Conservation (phyloP, 2,888 invertebrate species). For the Cheilosia pagana region DNA sequence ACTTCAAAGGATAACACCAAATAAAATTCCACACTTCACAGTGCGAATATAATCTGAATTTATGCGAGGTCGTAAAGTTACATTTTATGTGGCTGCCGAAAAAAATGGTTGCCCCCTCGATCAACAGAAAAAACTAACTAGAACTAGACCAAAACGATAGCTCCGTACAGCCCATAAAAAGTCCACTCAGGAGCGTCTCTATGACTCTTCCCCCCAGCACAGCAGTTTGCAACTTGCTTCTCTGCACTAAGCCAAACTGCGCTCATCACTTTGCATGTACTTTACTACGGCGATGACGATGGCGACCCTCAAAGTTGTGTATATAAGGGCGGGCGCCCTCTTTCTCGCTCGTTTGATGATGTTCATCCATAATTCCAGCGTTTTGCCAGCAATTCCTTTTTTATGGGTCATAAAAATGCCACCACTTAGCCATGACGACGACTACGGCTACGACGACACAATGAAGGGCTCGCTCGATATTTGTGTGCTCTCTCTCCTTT, state of each 20-base stretch:
- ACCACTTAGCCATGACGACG: conserved; percentile 64
- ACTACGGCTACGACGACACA: conserved; percentile 40
- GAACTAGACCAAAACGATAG: conserved; percentile 43
- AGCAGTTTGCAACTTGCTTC: conserved; percentile 53
- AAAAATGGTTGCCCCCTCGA: conserved; percentile 41
- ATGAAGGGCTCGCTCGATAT: conserved; percentile 26
- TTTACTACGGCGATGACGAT: conserved; percentile 49
- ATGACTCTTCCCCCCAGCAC: neutral
- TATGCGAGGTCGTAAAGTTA: conserved; percentile 67
- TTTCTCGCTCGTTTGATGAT: conserved; percentile 48
- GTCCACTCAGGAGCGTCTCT: conserved; percentile 41
- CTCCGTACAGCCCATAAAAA: conserved; percentile 54
- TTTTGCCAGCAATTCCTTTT: conserved; percentile 69
- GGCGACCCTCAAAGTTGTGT: conserved; percentile 15
- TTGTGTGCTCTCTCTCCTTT: conserved; percentile 9
- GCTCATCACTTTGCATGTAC: conserved; percentile 68
- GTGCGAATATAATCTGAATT: conserved; percentile 71
- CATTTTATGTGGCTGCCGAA: conserved; percentile 69
- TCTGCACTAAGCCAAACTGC: conserved; percentile 45
- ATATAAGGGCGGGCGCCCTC: conserved; percentile 20
- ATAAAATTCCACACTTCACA: conserved; percentile 67
- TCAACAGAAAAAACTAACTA: conserved; percentile 25
- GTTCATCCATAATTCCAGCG: conserved; percentile 69
- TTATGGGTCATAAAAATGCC: conserved; percentile 70
- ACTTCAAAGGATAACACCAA: conserved; percentile 58